phyloP scores from a whole-genome alignment of 2,888 invertebrate species.

The Rhagium mordax region DNA sequence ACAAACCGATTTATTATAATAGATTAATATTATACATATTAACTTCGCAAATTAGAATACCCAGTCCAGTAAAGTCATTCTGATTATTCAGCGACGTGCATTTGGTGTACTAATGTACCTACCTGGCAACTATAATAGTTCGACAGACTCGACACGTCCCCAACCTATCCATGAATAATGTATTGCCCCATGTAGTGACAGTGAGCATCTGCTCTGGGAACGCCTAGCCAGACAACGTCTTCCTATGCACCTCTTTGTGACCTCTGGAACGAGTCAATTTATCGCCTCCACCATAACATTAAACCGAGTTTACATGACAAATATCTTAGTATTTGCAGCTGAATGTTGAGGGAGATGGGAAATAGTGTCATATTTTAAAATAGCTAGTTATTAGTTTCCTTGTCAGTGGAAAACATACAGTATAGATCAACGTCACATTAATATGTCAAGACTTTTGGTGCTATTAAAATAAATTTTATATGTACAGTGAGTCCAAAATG shows the following conservation, averaged over 20 bases:
- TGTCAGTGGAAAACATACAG: too few species aligned
- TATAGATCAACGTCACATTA: too few species aligned
- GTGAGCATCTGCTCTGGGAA: slow-evolving; percentile 19
- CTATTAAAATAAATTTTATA: too few species aligned
- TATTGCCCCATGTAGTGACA: slow-evolving; percentile 22
- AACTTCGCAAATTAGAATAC: too few species aligned
- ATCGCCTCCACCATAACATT: slow-evolving; percentile 1
- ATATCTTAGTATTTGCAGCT: background rate
- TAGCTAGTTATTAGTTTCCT: too few species aligned
- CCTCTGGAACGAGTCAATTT: slow-evolving; percentile 13
- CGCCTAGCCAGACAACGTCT: background rate
- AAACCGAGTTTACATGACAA: background rate
- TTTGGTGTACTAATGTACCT: slow-evolving; percentile 15
- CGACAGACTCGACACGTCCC: slow-evolving; percentile 14
- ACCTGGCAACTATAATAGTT: slow-evolving; percentile 18
- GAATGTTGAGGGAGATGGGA: background rate
- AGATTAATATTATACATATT: too few species aligned
- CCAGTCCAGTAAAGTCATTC: background rate
- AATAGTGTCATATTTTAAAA: too few species aligned
- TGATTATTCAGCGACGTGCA: slow-evolving; percentile 21
- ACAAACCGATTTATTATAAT: too few species aligned
- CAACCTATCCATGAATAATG: slow-evolving; percentile 30
- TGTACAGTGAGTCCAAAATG: too few species aligned
- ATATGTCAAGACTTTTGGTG: too few species aligned
- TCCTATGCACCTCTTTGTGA: background rate